Percentiles rank a stretch among this genome's conserved stretches.
phyloP scores from a whole-genome alignment of 2,888 invertebrate genomes.

The Serrognathus titanus region DNA sequence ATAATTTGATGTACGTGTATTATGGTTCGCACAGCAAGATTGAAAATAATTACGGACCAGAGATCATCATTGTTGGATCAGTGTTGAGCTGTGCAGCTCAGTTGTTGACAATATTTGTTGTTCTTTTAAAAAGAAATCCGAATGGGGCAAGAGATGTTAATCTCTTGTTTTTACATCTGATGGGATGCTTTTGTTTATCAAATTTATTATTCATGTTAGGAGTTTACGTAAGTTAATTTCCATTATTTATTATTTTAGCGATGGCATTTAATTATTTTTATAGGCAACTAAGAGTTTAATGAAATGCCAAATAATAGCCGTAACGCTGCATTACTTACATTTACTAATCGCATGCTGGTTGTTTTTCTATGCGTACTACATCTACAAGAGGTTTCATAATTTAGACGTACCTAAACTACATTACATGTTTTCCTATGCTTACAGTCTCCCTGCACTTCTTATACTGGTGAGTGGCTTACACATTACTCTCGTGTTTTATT shows the following conservation, averaged over 20 bases:
- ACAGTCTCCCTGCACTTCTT: slow-evolving; percentile 60
- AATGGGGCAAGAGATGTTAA: slow-evolving; percentile 46
- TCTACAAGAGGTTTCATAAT: slow-evolving; percentile 55
- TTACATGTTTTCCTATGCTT: slow-evolving; percentile 60
- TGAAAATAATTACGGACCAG: slow-evolving; percentile 54
- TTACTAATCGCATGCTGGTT: slow-evolving; percentile 69
- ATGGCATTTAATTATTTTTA: slow-evolving; percentile 22
- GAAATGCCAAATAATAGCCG: slow-evolving; percentile 64
- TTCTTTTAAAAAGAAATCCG: slow-evolving; percentile 43
- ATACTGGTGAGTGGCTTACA: slow-evolving; percentile 59
- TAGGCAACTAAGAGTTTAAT: slow-evolving; percentile 62
- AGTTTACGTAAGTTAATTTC: slow-evolving; percentile 56
- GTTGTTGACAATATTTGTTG: slow-evolving; percentile 50
- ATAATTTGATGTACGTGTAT: slow-evolving; percentile 70
- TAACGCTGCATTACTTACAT: slow-evolving; percentile 67
- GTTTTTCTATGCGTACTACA: slow-evolving; percentile 62
- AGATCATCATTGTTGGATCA: slow-evolving; percentile 51
- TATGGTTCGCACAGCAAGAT: slow-evolving; percentile 56
- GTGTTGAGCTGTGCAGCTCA: slow-evolving; percentile 53
- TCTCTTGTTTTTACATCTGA: slow-evolving; percentile 60
- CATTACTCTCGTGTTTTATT: slow-evolving; percentile 21
- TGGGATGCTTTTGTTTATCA: slow-evolving; percentile 58
- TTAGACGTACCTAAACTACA: slow-evolving; percentile 53
- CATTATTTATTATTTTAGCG: background rate
- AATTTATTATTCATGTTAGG: slow-evolving; percentile 65